Evolutionary conservation across 2,113 vertebrate species (phyloP).

Genomic region (Pseudorectes ferrugineus): DNA sequence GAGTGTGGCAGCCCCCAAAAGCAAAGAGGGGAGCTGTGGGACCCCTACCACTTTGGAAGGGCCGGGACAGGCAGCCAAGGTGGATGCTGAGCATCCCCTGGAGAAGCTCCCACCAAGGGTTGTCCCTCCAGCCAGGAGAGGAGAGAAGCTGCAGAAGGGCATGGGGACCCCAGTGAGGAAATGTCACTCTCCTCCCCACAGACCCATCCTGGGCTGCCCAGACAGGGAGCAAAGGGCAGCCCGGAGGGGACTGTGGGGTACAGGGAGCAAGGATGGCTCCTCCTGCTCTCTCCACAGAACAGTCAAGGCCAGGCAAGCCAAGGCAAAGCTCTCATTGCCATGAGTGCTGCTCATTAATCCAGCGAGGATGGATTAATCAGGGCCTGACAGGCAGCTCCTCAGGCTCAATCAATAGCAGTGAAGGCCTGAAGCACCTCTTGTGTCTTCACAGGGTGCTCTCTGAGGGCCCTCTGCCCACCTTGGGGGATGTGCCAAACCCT

Average conservation of each 20-base stretch:
- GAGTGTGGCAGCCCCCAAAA: not conserved
- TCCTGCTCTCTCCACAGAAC: not conserved
- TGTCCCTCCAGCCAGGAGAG: not conserved
- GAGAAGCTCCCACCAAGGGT: not conserved
- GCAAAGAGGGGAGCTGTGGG: not conserved
- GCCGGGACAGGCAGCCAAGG: not conserved
- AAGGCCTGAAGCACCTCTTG: not conserved
- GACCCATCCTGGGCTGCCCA: not conserved
- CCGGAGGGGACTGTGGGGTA: not conserved
- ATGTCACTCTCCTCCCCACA: rapidly evolving
- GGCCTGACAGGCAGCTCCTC: not conserved
- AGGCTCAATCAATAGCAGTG: not conserved
- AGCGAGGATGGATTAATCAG: not conserved
- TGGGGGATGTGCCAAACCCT: not conserved
- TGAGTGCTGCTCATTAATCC: not conserved
- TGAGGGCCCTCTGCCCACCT: not conserved
- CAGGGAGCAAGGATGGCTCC: not conserved
- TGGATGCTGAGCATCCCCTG: not conserved
- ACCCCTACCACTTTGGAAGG: not conserved
- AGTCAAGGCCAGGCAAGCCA: not conserved
- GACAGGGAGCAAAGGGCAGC: not conserved
- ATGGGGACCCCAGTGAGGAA: not conserved
- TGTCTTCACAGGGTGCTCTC: not conserved
- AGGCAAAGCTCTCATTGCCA: not conserved
- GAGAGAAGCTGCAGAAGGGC: not conserved